Conservation (phyloP, 1,140 invertebrate genomes). For the Hypsibius dujardini region DNA sequence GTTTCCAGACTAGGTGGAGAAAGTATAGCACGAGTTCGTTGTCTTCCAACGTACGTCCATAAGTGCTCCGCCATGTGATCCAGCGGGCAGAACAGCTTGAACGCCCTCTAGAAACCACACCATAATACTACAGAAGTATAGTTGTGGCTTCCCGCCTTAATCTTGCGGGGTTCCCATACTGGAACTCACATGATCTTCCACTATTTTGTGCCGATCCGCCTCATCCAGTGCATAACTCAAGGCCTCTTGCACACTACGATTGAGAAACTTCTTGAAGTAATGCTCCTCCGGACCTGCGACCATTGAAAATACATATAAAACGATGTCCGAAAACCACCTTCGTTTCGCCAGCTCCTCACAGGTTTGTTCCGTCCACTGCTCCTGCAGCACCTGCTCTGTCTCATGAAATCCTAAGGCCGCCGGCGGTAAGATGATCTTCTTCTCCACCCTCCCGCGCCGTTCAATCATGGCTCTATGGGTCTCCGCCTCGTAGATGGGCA, state of each 20-base stretch:
- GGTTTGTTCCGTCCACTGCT: constrained; percentile 3
- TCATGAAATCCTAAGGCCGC: not conserved
- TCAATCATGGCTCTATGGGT: not conserved
- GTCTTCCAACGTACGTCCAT: not conserved
- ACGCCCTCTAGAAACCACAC: not conserved
- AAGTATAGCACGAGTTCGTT: no score
- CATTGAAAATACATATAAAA: no score
- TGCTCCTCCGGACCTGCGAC: constrained; percentile 2
- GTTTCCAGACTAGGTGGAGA: no score
- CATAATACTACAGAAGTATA: not conserved
- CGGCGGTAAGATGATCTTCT: not conserved
- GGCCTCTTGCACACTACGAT: not conserved
- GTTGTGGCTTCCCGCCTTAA: not conserved
- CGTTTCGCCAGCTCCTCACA: not conserved
- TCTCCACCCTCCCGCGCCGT: not conserved
- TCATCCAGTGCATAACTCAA: not conserved
- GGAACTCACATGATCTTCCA: constrained; percentile 8
- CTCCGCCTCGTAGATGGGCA: constrained; percentile 11
- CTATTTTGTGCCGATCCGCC: not conserved
- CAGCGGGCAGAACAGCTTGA: constrained; percentile 14
- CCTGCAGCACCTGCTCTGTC: not conserved
- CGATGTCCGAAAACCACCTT: no score
- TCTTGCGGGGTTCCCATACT: constrained; percentile 1
- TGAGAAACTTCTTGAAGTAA: constrained; percentile 13
- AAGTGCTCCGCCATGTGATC: constrained; percentile 4